Percentiles rank a stretch among this genome's conserved stretches.
phyloP scores from a whole-genome alignment of 2,888 invertebrate genomes.

The Limnephilus lunatus region DNA sequence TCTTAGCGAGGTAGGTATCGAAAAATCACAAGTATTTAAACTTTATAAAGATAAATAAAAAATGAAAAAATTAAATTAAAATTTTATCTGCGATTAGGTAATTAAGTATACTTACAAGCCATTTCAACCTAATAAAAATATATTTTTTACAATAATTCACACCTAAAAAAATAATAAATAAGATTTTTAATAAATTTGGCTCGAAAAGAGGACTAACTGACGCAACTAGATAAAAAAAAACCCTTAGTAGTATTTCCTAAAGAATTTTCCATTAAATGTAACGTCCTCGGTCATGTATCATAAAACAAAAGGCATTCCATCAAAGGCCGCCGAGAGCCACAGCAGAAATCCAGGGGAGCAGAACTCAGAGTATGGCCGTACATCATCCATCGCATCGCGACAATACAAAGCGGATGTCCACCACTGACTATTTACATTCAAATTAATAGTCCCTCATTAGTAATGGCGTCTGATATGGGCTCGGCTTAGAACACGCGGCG shows the following conservation, averaged over 20 bases:
- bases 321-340: conserved; percentile 33
- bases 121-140: too few species aligned
- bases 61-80: too few species aligned
- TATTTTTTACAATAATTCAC: background rate
- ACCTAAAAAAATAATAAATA: background rate
- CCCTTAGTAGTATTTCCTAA: background rate
- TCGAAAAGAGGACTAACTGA: background rate
- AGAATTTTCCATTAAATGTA: background rate
- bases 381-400: conserved; percentile 7
- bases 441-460: conserved; percentile 62
- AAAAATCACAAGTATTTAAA: too few species aligned
- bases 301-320: conserved; percentile 47
- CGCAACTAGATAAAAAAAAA: background rate
- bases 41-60: too few species aligned
- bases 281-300: conserved; percentile 27
- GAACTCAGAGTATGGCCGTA: background rate
- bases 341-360: background rate
- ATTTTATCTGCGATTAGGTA: too few species aligned
- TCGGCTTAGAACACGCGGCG: conserved; percentile 60
- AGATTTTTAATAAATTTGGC: background rate
- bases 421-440: conserved; percentile 32
- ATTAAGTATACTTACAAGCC: too few species aligned
- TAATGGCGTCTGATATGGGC: conserved; percentile 42
- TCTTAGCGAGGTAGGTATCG: too few species aligned
- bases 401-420: conserved; percentile 32